Conservation (phyloP, 2,113 vertebrate species). For the Merops nubicus region DNA sequence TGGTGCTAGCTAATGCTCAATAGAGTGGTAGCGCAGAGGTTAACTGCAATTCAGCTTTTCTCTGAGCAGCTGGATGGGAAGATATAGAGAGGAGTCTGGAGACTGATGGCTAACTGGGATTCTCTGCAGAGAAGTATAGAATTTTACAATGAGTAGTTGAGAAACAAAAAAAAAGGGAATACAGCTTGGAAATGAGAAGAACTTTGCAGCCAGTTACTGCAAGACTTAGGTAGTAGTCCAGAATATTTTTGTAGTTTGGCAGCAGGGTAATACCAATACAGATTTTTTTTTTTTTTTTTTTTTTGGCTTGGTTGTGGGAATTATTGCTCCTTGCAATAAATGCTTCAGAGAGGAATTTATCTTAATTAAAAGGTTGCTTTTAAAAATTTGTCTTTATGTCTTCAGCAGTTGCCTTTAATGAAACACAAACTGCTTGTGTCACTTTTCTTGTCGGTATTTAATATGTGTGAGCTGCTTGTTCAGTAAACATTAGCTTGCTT, state of each 20-base stretch:
- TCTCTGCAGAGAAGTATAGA: background rate
- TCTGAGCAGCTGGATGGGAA: background rate
- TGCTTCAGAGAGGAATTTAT: background rate
- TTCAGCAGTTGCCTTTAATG: background rate
- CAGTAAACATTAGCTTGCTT: background rate
- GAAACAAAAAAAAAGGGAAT: conserved; percentile 14
- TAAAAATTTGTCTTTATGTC: background rate
- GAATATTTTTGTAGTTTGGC: background rate
- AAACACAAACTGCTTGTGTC: background rate
- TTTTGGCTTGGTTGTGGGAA: background rate
- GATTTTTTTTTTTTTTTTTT: background rate
- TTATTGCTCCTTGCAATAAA: background rate
- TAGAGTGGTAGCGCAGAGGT: background rate
- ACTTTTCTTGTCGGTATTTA: background rate
- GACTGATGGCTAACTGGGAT: background rate
- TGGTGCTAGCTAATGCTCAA: background rate
- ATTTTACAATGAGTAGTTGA: background rate
- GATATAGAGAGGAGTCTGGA: background rate
- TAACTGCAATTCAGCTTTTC: background rate
- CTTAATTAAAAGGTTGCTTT: background rate
- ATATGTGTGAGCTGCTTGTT: background rate
- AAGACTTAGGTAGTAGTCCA: background rate
- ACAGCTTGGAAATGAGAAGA: background rate
- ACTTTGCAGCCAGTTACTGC: background rate
- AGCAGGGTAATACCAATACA: background rate